A percentile compares a stretch with the other conserved stretches of the same genome.
Evolutionary conservation across 1,140 invertebrate species (phyloP).

Genomic region (Augochlora pura): DNA sequence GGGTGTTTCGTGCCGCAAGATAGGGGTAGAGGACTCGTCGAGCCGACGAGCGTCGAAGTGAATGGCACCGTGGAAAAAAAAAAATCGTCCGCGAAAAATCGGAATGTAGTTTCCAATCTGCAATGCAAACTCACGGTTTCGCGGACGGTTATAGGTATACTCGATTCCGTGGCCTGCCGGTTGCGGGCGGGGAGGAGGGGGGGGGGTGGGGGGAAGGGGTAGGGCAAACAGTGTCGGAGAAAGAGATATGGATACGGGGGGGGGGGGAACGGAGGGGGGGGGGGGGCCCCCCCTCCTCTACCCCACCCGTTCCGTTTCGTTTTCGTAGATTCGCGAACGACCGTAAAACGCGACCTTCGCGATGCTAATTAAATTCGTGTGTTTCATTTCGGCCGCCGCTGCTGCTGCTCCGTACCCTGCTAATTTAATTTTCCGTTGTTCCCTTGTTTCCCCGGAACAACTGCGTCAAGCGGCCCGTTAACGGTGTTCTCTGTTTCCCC

Average conservation of each 20-base stretch:
- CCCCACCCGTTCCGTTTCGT: not conserved
- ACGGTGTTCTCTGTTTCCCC: not conserved
- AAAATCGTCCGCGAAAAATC: conserved; percentile 64
- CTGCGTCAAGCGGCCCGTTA: not conserved
- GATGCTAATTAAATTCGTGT: conserved; percentile 30
- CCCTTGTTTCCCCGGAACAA: no score
- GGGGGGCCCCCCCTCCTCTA: not conserved
- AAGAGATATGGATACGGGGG: conserved; percentile 16
- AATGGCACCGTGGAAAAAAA: conserved; percentile 31
- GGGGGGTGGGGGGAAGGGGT: no score
- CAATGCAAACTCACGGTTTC: conserved; percentile 66
- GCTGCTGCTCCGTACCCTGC: no score
- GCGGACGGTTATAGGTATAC: conserved; percentile 49
- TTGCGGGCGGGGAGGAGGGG: no score
- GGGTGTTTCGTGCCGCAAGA: not conserved
- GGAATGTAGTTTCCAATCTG: conserved; percentile 68
- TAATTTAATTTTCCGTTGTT: conserved; percentile 4
- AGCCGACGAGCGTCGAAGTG: conserved; percentile 10
- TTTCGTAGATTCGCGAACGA: conserved; percentile 18
- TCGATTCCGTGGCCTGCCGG: conserved; percentile 10
- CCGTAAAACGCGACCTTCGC: conserved; percentile 14
- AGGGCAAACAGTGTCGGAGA: conserved; percentile 32
- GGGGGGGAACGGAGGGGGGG: no score
- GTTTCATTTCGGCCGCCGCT: conserved; percentile 23
- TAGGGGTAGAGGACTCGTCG: not conserved